These are phyloP conservation scores for Petrocephalus sullivani DNA, from an alignment of 2,797 vertebrate species.

Conservation along the genomic window DNA sequence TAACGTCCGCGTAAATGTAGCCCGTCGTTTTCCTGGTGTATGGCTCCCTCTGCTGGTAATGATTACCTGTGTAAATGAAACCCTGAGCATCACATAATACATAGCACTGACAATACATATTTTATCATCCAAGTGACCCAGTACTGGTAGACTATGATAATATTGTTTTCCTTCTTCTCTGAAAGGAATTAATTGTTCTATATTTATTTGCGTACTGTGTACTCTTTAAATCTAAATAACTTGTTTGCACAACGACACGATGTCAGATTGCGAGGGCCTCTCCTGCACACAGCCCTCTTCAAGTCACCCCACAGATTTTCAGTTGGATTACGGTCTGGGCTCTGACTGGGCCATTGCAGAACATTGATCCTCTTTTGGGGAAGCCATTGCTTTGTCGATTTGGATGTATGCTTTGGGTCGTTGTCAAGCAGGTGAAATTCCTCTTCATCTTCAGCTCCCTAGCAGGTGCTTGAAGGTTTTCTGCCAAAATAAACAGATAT, in stretches of 20 bases:
- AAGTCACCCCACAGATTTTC: neutral
- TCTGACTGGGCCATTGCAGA: neutral
- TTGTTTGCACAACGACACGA: neutral
- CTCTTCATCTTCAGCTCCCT: neutral
- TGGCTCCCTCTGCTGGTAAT: neutral
- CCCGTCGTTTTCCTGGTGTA: neutral
- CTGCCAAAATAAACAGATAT: neutral
- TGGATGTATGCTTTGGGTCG: neutral
- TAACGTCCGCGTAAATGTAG: neutral
- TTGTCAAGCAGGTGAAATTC: neutral
- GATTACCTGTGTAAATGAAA: neutral
- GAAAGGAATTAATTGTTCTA: neutral
- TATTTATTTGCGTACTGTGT: neutral
- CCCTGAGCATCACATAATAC: neutral
- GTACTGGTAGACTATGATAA: neutral
- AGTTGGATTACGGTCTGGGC: neutral
- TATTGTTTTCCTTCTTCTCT: neutral
- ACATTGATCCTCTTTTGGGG: neutral
- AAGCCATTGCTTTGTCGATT: neutral
- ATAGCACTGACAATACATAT: neutral
- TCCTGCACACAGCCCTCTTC: neutral
- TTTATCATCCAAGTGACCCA: neutral
- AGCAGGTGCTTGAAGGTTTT: neutral
- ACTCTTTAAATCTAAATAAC: neutral
- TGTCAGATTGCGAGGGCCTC: neutral